phyloP scores from a whole-genome alignment of 2,113 vertebrate species.

The Eonycteris spelaea region DNA sequence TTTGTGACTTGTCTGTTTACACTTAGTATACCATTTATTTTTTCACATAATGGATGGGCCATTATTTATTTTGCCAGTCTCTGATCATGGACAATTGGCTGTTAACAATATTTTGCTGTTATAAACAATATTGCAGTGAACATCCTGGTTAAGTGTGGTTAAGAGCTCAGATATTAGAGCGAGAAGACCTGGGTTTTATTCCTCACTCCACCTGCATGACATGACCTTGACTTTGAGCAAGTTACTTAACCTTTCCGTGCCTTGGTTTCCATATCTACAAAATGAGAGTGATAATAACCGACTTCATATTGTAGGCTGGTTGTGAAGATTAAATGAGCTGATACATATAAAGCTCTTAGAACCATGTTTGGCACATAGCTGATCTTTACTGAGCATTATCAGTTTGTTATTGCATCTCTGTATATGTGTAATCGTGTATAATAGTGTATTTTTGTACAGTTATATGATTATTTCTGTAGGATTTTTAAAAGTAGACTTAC shows the following conservation, averaged over 20 bases:
- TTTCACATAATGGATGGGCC: neutral
- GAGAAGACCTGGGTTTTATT: neutral
- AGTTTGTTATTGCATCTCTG: neutral
- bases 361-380: neutral
- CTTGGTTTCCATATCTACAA: neutral
- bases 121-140: neutral
- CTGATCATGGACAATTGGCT: neutral
- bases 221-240: neutral
- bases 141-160: neutral
- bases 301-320: neutral
- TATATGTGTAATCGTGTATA: neutral
- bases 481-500: slow-evolving; percentile 16
- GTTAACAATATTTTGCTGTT: neutral
- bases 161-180: neutral
- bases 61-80: neutral
- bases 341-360: neutral
- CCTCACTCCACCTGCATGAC: neutral
- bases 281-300: neutral
- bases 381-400: neutral
- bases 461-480: neutral
- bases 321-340: neutral
- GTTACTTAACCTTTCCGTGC: neutral
- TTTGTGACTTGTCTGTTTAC: neutral
- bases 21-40: neutral
- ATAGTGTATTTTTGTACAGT: neutral